These are phyloP conservation scores for Aproaerema taeniolella DNA, from an alignment of 2,888 invertebrate species.

Conservation along the genomic window DNA sequence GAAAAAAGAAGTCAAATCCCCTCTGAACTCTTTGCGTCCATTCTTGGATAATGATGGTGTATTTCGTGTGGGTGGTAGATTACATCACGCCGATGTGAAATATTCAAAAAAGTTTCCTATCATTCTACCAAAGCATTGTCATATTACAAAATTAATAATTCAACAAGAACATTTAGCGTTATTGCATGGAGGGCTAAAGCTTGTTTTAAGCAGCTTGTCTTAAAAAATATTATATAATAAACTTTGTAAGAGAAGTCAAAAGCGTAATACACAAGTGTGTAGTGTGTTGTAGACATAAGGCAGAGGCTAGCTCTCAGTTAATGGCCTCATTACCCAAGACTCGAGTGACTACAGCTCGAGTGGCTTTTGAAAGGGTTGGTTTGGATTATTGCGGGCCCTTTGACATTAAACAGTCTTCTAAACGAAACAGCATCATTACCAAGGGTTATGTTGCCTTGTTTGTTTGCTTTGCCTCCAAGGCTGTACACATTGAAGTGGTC, in stretches of 20 bases:
- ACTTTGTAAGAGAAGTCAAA: conserved; percentile 5
- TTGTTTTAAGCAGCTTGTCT: conserved; percentile 8
- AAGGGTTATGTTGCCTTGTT: conserved; percentile 10
- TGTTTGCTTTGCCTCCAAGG: conserved; percentile 11
- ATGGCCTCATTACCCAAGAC: background rate
- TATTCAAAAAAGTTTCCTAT: conserved; percentile 17
- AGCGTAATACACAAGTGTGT: conserved; percentile 10
- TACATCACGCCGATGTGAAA: conserved; percentile 16
- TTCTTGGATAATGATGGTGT: conserved; percentile 18
- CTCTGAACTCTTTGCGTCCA: conserved; percentile 16
- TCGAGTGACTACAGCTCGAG: background rate
- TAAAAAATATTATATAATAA: conserved; percentile 13
- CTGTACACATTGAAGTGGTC: conserved; percentile 8
- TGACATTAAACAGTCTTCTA: background rate
- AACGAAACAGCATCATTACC: background rate
- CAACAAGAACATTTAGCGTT: conserved; percentile 14
- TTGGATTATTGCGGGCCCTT: conserved; percentile 1
- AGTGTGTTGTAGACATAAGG: conserved; percentile 10
- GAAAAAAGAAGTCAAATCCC: conserved; percentile 5
- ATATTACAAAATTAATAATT: conserved; percentile 19
- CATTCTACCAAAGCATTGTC: conserved; percentile 17
- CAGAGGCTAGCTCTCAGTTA: background rate
- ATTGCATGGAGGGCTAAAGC: conserved; percentile 17
- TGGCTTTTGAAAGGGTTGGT: background rate
- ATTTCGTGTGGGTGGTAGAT: conserved; percentile 20